Base-by-base conservation (phyloP, 2,797 vertebrate genomes). In the Siniperca undulata region DNA sequence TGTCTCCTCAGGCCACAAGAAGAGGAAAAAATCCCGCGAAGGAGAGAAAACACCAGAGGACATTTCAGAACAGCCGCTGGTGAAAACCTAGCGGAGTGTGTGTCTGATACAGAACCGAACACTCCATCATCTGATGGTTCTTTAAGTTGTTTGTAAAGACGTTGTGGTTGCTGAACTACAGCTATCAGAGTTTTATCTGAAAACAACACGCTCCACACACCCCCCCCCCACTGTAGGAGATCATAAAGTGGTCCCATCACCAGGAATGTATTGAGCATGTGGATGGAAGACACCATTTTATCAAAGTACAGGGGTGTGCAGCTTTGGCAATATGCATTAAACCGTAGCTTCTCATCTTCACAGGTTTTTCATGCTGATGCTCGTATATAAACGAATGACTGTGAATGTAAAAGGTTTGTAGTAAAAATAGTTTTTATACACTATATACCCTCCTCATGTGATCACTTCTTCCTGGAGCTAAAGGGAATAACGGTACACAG, bases 21-120 rank as follows among this genome's bases (percentile, higher is more conserved):
- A 96, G 91, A 96, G 95, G 90, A 95, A 92, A 91, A 93, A 91
- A 0, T 97, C 96, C 0, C 88, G 85, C 0, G 97, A 98, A 30
- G 94, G 93, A 66, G 97, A 97, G n/a, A 95, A 93, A 86, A 94
- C 87, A 0, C 95, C 96, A 3, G 97, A 97, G 79, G 97, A 98
- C 88, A 96, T 93, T 90, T 96, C 96, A 86, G 97, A 96, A 65
- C 93, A 97, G 40, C 74, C 95, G n/a, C 94, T 96, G 42, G 94
- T 98, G 62, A 92, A 93, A 88, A 90, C 93, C 83, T 95, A 93
- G 83, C 91, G 65, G 70, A 2, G 78, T 0, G 67, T 56, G 73
- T 19, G 56, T n/a, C 30, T 27, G 58, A 20, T 16, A 55, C 55
- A 19, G 56, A 85, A 42, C 22, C 8, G 52, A 62, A 77, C 67